Base-by-base conservation (phyloP, 1,140 invertebrate species). In the Brachionus calyciflorus region DNA sequence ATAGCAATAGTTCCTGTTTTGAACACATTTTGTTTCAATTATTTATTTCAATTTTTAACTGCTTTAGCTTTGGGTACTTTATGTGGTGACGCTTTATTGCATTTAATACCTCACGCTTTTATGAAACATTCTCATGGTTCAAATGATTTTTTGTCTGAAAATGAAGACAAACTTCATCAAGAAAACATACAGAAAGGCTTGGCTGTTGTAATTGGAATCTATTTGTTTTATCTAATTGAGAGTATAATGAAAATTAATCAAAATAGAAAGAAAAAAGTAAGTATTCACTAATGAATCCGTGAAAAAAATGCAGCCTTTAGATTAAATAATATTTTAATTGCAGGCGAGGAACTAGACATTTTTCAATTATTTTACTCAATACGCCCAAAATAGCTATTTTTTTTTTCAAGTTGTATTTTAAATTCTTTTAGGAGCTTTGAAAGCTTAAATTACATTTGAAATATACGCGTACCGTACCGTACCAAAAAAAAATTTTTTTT, bases 201-300 rank as follows among this genome's bases (percentile, higher is more conserved):
- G 37, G 81, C 79, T 2, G 77, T 81, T 28, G 73, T 84, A 1
- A 79, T 63, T 28, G 81, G 82, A 76, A 77, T 83, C 10, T 84
- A 83, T 76, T 70, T 44, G 1, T 80, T 84, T n/a, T 84, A 81
- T 77, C 77, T 83, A 10, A 78, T 83, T 28, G 83, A 84, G 78
- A 49, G 79, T 26, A 28, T 82, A 7, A 80, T 83, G 76, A 49
- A 73, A 49, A n/a, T 65, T 44, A 17, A 26, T n/a, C 33, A 65
- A 65, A 19, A 5, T 24, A 24, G 24, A 37, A 65, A 40, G 30
- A 19, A 19, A n/a, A 44, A 44, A 60, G 55, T 60, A 60, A 37
- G 14, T 60, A 10, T 19, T n/a, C 3, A 37, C 33, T 37, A 5
- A 5, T 37, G 33, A n/a, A n/a, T n/a, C n/a, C n/a, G 14, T 53